Base-by-base conservation (phyloP, 2,113 vertebrate genomes). In the Panurus biarmicus region DNA sequence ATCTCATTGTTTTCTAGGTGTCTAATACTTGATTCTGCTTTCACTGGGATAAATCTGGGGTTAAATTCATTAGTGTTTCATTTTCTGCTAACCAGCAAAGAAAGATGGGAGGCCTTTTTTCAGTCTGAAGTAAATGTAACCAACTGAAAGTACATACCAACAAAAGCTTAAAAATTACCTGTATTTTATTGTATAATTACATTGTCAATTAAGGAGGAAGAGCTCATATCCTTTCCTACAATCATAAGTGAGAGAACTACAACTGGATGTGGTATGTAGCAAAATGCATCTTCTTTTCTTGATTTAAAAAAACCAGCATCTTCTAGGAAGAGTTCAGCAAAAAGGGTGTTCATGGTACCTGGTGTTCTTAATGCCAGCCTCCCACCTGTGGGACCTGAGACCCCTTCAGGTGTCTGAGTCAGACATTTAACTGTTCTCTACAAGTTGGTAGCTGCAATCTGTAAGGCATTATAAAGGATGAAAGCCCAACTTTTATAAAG, bases 21-120 rank as follows among this genome's bases (percentile, higher is more conserved):
- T 23, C 38, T 82, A n/a, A 57, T 51, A 36, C 3, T 79, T 54
- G 10, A 76, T 58, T 65, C 35, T 74, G 13, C 10, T 84, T 86
- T 93, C 60, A 50, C 9, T 51, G 64, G 33, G 24, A 87, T 64
- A 77, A 58, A 83, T 54, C 36, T 60, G 31, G 9, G 7, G 6
- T 58, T 76, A 88, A 67, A 87, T 69, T 60, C 2, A 35, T 67
- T 45, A 42, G 24, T 33, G 66, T 85, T 50, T 84, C 5, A 14
- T 56, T 61, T 86, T 74, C 42, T 65, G 33, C 22, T 72, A 51
- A 57, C 15, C 14, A 28, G 6, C 10, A 57, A 31, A 66, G 38
- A 85, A 83, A 45, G 20, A 54, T 12, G 8, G 5, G 10, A 3
- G 0, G 2, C 0, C 2, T 31, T 36, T 70, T 56, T 53, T 36